phyloP scores from a whole-genome alignment of 2,888 invertebrate species.

The Agrochola circellaris region DNA sequence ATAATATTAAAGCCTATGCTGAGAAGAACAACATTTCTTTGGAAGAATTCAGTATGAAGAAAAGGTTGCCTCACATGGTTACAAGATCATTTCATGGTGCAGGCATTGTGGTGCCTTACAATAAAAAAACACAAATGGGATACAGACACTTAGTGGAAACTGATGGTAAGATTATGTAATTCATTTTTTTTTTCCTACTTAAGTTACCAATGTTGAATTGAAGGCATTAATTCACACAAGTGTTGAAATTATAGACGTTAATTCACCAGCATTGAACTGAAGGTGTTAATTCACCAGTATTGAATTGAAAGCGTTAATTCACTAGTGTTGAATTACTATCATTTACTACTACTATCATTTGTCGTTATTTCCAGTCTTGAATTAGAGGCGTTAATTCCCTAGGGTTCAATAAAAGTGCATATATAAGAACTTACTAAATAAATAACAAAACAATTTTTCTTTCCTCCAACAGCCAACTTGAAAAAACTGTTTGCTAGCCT shows the following conservation, averaged over 20 bases:
- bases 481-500: constrained; percentile 93
- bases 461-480: constrained; percentile 90
- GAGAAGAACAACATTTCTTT: constrained; percentile 91
- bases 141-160: constrained; percentile 94
- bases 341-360: too few relatives aligned
- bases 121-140: constrained; percentile 95
- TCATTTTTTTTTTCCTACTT: background rate
- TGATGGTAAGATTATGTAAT: constrained; percentile 86
- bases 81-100: constrained; percentile 94
- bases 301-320: background rate
- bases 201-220: background rate
- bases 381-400: background rate
- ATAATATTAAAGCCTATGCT: constrained; percentile 92
- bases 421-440: background rate
- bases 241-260: background rate
- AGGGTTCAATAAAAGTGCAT: background rate
- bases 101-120: constrained; percentile 96
- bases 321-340: background rate
- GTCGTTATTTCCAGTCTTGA: too few relatives aligned
- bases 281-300: background rate
- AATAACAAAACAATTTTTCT: background rate
- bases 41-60: constrained; percentile 90
- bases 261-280: background rate
- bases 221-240: too few relatives aligned
- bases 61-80: constrained; percentile 91